Evolutionary conservation across 2,113 vertebrate species (phyloP), one percentile per base, ranked within the genome.

Genomic region (Dicrurus megarhynchus): DNA sequence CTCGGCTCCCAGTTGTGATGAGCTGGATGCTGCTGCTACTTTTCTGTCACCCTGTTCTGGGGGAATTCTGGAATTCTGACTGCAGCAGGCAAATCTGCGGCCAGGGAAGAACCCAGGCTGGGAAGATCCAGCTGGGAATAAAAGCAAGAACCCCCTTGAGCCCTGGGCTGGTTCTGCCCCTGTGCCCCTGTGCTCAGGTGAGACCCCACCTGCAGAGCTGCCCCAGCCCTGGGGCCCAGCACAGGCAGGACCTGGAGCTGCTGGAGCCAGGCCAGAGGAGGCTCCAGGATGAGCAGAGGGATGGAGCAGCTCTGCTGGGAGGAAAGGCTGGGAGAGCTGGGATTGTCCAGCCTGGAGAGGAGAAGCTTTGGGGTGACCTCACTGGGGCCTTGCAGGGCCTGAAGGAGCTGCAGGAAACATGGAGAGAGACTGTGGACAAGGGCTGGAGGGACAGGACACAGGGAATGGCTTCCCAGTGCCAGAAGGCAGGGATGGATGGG

Each of bases 141-240:
- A 74, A 53, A 41, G 4, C 0, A 9, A 64, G n/a, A 61, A 33
- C 18, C 1, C 1, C 3, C 11, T 17, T 0, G 0, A 5, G 10
- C 9, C 46, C 41, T 5, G 74, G 35, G 49, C 41, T 78, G 47
- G 16, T 47, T 16, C 8, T 78, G 55, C 2, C 55, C 71, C 52
- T 57, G 21, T 73, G 47, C 32, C 32, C 56, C 77, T n/a, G n/a
- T n/a, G n/a, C 63, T 15, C 44, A 60, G 63, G 22, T 33, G 55
- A 69, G 27, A 7, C 0, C 84, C 73, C 84, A 84, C 14, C 73
- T 69, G 84, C 84, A 77, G 84, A 46, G 73, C 73, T 77, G 55
- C 73, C 73, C 84, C 84, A 85, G 82, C 59, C 59, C 69, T 14
- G n/a, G 78, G 78, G 27, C 46, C 33, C 82, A 59, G 71, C 83